A percentile compares a stretch with the other conserved stretches of the same genome.
phyloP scores from a whole-genome alignment of 1,140 invertebrate genomes.

The Philopotamus ludificatus region DNA sequence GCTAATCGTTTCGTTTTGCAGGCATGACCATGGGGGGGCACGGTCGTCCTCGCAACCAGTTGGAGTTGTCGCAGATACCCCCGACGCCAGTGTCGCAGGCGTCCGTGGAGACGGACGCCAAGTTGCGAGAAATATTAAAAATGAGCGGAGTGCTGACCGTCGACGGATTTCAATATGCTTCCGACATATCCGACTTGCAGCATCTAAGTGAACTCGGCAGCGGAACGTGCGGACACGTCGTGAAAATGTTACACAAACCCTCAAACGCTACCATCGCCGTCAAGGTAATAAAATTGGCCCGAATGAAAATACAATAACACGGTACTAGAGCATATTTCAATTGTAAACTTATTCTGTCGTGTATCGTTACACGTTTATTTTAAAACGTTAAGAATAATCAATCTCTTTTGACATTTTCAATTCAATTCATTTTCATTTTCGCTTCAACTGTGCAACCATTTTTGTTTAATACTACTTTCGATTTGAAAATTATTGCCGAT shows the following conservation, averaged over 20 bases:
- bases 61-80: constrained; percentile 46
- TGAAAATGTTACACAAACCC: constrained; percentile 90
- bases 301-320: no score
- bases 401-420: no score
- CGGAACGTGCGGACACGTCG: constrained; percentile 96
- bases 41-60: neutral
- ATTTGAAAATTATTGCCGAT: no score
- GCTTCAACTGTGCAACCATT: no score
- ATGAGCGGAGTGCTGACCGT: constrained; percentile 84
- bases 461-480: no score
- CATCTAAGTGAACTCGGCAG: constrained; percentile 89
- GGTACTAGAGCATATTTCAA: no score
- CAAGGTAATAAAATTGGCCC: constrained; percentile 79
- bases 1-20: neutral
- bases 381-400: neutral
- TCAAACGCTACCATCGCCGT: constrained; percentile 88
- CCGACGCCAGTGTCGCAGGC: constrained; percentile 57
- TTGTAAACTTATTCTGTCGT: no score
- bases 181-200: constrained; percentile 84
- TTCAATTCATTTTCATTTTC: no score
- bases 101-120: constrained; percentile 66
- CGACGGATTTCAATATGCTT: constrained; percentile 74
- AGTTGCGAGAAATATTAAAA: constrained; percentile 76
- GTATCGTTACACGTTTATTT: neutral
- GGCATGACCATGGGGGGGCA: neutral